phyloP scores from a whole-genome alignment of 2,113 vertebrate species.

The Dendrocopos noguchii region DNA sequence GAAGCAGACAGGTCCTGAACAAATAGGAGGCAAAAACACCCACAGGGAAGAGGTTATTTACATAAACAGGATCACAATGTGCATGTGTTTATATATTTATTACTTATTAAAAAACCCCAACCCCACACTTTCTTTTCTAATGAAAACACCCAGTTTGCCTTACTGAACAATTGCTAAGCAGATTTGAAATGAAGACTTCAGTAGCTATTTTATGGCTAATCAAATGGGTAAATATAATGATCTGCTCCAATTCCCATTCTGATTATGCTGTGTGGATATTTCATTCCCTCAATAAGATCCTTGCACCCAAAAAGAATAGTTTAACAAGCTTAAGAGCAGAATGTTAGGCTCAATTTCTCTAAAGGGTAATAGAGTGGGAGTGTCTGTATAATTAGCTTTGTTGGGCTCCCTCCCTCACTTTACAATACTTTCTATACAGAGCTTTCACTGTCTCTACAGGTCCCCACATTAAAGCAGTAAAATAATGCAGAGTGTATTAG shows the following conservation, averaged over 20 bases:
- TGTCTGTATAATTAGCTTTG: conserved; percentile 75
- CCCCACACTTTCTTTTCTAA: conserved; percentile 55
- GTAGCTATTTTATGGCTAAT: conserved; percentile 72
- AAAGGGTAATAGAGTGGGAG: conserved; percentile 74
- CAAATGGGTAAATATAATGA: conserved; percentile 77
- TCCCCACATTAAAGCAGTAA: conserved; percentile 52
- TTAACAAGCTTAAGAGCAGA: conserved; percentile 77
- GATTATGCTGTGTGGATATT: conserved; percentile 75
- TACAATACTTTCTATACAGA: conserved; percentile 51
- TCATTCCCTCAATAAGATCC: conserved; percentile 74
- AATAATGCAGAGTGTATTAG: conserved; percentile 51
- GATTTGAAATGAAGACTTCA: conserved; percentile 63
- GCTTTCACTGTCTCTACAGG: conserved; percentile 65
- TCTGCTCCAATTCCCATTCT: conserved; percentile 75
- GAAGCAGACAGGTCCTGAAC: conserved; percentile 35
- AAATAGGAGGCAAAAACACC: conserved; percentile 37
- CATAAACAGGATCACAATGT: conserved; percentile 52
- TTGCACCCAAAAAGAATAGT: conserved; percentile 69
- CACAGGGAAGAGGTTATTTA: conserved; percentile 53
- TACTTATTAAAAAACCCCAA: conserved; percentile 12
- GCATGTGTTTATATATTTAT: conserved; percentile 39
- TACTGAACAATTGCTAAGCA: conserved; percentile 68
- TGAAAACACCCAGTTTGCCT: conserved; percentile 66
- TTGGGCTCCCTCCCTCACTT: conserved; percentile 65
- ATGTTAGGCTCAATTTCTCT: conserved; percentile 78